A percentile compares a stretch with the other conserved stretches of the same genome.
These are phyloP conservation scores for Characodon lateralis DNA, from an alignment of 2,797 vertebrate genomes.

Conservation along the genomic window DNA sequence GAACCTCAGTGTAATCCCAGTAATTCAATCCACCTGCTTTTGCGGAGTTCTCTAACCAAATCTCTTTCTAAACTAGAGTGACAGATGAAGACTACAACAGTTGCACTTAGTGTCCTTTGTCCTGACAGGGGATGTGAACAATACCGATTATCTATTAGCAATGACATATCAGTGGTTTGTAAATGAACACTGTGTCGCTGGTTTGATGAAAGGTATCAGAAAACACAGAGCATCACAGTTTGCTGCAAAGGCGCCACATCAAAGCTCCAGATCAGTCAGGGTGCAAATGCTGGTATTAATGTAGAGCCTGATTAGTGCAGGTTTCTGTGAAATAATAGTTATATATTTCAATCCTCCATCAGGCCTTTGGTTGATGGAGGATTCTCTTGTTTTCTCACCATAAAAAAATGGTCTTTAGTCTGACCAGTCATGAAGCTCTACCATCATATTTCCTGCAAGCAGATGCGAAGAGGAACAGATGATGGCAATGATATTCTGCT, in stretches of 20 bases:
- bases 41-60: slow-evolving; percentile 24
- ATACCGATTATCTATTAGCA: too few relatives aligned
- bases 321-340: too few relatives aligned
- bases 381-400: background rate
- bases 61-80: slow-evolving; percentile 33
- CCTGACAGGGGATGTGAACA: background rate
- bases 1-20: slow-evolving; percentile 54
- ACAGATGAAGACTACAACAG: slow-evolving; percentile 28
- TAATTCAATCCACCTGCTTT: slow-evolving; percentile 43
- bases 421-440: background rate
- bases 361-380: background rate
- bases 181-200: too few relatives aligned
- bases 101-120: slow-evolving; percentile 17
- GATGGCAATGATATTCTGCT: background rate
- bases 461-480: background rate
- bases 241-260: too few relatives aligned
- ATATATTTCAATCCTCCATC: background rate
- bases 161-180: too few relatives aligned
- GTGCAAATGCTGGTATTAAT: too few relatives aligned
- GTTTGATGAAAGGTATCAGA: too few relatives aligned
- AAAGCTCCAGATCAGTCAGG: too few relatives aligned
- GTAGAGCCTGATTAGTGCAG: too few relatives aligned
- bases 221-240: too few relatives aligned
- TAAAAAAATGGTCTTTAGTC: background rate
- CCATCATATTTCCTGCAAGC: background rate